phyloP scores from a whole-genome alignment of 2,888 invertebrate species.

The Itoplectis maculator region DNA sequence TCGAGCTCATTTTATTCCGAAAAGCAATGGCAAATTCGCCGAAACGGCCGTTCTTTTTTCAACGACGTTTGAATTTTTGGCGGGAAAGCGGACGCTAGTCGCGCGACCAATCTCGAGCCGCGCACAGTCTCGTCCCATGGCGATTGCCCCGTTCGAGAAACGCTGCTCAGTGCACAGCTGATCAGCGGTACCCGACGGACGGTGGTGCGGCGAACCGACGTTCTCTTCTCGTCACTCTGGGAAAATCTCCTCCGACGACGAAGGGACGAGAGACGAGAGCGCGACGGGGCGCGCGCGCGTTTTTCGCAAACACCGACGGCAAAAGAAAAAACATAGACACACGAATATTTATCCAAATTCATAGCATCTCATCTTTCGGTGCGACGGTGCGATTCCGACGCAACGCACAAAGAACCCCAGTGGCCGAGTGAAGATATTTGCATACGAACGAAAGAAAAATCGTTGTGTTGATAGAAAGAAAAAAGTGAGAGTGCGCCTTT shows the following conservation, averaged over 20 bases:
- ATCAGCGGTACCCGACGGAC: slow-evolving; percentile 79
- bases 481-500: slow-evolving; percentile 52
- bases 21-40: not conserved
- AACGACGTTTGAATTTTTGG: not conserved
- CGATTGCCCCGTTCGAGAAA: slow-evolving; percentile 55
- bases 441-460: slow-evolving; percentile 30
- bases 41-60: not conserved
- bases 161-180: slow-evolving; percentile 80
- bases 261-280: slow-evolving; percentile 2
- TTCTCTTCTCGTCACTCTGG: slow-evolving; percentile 65
- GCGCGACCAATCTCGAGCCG: not conserved
- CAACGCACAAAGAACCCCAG: too few relatives aligned
- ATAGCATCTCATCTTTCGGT: too few relatives aligned
- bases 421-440: too few relatives aligned
- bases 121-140: slow-evolving; percentile 16
- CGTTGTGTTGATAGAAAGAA: slow-evolving; percentile 39
- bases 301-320: slow-evolving; percentile 20
- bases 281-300: slow-evolving; percentile 37
- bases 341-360: too few relatives aligned
- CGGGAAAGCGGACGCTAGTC: slow-evolving; percentile 1
- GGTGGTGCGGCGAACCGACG: slow-evolving; percentile 69
- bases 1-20: not conserved
- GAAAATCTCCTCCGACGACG: slow-evolving; percentile 48
- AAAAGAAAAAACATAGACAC: slow-evolving; percentile 42
- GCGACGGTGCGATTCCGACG: too few relatives aligned